Evolutionary conservation across 2,888 invertebrate species (phyloP).

Genomic region (Tryphoninae sp.): DNA sequence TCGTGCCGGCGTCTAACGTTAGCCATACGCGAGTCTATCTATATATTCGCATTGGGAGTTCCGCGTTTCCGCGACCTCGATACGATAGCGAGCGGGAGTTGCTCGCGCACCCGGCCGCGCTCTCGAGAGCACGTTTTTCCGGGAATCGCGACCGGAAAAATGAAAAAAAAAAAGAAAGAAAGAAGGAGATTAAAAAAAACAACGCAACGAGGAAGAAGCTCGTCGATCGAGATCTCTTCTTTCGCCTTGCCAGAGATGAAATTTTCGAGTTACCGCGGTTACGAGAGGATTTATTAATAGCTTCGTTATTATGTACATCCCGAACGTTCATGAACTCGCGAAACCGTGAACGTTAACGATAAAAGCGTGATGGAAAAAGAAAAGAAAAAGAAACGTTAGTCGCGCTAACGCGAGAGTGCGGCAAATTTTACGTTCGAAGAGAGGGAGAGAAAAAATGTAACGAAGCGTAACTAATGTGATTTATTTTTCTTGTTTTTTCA

Average conservation of each 20-base stretch:
- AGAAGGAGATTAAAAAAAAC: constrained; percentile 34
- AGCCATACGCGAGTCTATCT: constrained; percentile 10
- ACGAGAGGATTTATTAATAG: constrained; percentile 48
- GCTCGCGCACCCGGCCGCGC: constrained; percentile 5
- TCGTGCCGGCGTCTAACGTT: constrained; percentile 70
- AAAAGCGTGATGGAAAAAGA: constrained; percentile 31
- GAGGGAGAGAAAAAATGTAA: constrained; percentile 5
- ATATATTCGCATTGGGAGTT: constrained; percentile 69
- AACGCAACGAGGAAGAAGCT: constrained; percentile 7
- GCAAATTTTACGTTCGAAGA: constrained; percentile 24
- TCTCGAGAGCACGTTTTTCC: constrained; percentile 50
- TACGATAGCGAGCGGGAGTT: constrained; percentile 65
- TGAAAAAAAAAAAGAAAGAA: constrained; percentile 18
- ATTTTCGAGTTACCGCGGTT: constrained; percentile 41
- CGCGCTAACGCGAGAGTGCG: constrained; percentile 19
- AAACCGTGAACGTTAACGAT: constrained; percentile 50
- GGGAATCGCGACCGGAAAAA: constrained; percentile 41
- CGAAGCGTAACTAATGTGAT: constrained; percentile 18
- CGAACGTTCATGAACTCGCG: constrained; percentile 39
- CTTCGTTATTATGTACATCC: constrained; percentile 44
- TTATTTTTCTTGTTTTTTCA: constrained; percentile 39
- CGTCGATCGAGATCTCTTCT: background rate
- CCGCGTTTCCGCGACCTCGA: constrained; percentile 80
- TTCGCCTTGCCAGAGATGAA: constrained; percentile 25
- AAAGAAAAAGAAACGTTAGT: constrained; percentile 24